Conservation (phyloP, 1,140 invertebrate genomes). For the Contarinia nasturtii region DNA sequence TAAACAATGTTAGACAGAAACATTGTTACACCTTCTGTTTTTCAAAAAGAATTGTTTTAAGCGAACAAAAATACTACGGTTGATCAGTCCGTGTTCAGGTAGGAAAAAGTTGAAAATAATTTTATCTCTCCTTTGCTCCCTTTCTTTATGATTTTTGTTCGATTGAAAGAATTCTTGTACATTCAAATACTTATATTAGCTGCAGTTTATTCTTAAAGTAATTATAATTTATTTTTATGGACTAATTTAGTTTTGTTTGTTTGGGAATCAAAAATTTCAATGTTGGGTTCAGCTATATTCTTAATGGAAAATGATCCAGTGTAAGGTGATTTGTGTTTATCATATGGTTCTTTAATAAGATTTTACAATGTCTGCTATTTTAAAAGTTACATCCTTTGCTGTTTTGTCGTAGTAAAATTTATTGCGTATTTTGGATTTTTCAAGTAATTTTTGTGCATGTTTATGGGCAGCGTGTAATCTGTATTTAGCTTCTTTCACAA, state of each 20-base stretch:
- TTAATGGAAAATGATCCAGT: background rate
- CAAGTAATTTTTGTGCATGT: background rate
- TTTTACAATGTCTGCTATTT: background rate
- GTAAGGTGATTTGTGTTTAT: background rate
- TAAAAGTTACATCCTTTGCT: background rate
- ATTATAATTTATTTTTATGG: background rate
- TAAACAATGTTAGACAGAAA: no score
- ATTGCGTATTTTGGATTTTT: background rate
- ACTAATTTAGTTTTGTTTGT: background rate
- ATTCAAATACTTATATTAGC: no score
- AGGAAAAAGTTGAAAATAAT: no score
- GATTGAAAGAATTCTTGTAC: no score
- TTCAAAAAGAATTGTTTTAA: no score
- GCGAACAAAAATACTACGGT: no score
- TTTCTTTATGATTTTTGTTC: conserved; percentile 7
- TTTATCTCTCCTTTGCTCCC: background rate
- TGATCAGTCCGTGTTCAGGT: no score
- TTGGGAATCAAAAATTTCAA: background rate
- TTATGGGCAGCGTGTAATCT: conserved; percentile 3
- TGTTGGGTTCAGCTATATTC: background rate
- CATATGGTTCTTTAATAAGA: background rate
- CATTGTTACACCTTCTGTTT: no score
- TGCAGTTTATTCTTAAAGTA: no score
- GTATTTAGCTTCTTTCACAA: conserved; percentile 6
- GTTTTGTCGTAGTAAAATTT: background rate